Evolutionary conservation across 2,113 vertebrate species (phyloP), one percentile per base, ranked within the genome.

Genomic region (Pontoporia blainvillei): DNA sequence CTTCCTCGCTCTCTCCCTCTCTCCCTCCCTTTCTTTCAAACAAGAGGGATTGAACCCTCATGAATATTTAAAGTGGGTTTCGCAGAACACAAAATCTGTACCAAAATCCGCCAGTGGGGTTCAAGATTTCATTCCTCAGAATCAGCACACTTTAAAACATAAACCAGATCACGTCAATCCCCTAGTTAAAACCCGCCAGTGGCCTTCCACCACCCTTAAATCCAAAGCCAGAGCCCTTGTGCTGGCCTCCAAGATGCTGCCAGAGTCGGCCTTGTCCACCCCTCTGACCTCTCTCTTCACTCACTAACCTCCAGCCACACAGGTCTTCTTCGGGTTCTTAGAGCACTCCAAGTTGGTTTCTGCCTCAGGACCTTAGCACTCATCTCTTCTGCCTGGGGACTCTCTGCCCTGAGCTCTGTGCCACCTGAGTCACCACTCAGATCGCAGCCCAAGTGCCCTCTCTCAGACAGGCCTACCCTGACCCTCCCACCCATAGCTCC

Each of bases 121-220:
- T 91, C 67, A 64, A 34, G 8, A 76, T 93, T 89, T 62, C 84
- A 79, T 62, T 59, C 52, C 21, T 86, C 79, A 94, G 59, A 88
- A 85, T 75, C 41, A 91, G 52, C 67, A 84, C 44, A 67, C 81
- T 93, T 91, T 18, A 76, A 97, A 90, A 82, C 20, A 69, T 44
- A 96, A 90, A 39, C 44, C 29, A 72, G 49, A 87, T 73, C n/a
- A 36, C 76, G 59, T 81, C 52, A 72, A 0, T 94, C 36, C 67
- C 57, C 67, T 94, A 4, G 44, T 90, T 92, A 34, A 90, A 64
- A 67, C 52, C 27, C 15, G 0, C 12, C 52, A 4, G 71, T 39
- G 39, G 8, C 66, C 88, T 92, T 46, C 69, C 34, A 57, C 78
- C 27, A 76, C 12, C 14, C 71, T 82, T 69, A n/a, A 27, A 73